Percentiles rank a stretch among this genome's conserved stretches.
phyloP scores from a whole-genome alignment of 2,888 invertebrate species.

The Caenorhabditis afra region DNA sequence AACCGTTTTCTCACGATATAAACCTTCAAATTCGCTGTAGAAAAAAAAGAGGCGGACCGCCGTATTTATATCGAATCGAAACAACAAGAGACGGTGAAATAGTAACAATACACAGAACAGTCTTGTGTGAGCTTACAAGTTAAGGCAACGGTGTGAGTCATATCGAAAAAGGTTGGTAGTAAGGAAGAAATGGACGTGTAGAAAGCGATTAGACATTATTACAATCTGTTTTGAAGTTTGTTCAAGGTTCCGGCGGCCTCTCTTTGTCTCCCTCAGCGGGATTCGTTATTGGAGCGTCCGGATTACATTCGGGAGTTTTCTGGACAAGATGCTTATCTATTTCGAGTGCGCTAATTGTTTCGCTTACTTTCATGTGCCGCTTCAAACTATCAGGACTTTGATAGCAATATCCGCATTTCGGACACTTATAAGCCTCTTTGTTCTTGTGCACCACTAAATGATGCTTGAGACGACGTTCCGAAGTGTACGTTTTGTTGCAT shows the following conservation, averaged over 20 bases:
- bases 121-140: neutral
- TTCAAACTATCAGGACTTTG: slow-evolving; percentile 55
- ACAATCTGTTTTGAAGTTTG: neutral
- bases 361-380: slow-evolving; percentile 45
- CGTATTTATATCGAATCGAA: too few relatives aligned
- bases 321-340: neutral
- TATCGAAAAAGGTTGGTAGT: too few relatives aligned
- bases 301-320: slow-evolving; percentile 16
- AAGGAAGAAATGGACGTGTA: neutral
- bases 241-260: neutral
- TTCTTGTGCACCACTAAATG: slow-evolving; percentile 46
- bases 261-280: too few relatives aligned
- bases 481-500: slow-evolving; percentile 45
- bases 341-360: neutral
- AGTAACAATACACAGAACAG: neutral
- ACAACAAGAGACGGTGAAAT: neutral
- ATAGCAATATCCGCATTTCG: slow-evolving; percentile 52
- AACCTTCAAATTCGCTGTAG: too few relatives aligned
- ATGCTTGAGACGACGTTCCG: slow-evolving; percentile 47
- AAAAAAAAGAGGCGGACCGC: too few relatives aligned
- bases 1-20: too few relatives aligned
- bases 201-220: neutral
- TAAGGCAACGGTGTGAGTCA: neutral
- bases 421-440: slow-evolving; percentile 49
- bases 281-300: neutral